A percentile compares a stretch with the other conserved stretches of the same genome.
Evolutionary conservation across 2,797 vertebrate species (phyloP).

Genomic region (Graptemys geographica): DNA sequence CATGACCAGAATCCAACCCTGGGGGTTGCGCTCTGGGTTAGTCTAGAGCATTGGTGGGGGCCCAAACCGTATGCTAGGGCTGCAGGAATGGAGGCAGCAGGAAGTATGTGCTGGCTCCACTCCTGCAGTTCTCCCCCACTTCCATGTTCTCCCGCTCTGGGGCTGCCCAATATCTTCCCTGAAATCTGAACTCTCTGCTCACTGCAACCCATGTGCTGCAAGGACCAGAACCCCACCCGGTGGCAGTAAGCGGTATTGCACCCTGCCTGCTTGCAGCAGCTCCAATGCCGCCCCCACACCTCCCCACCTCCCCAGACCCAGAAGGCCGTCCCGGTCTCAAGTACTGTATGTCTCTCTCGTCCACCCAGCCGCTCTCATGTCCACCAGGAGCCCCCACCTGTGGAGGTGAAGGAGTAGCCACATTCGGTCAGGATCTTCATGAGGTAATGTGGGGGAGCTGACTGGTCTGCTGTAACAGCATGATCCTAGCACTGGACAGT

Average conservation of each 20-base stretch:
- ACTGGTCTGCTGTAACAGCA: too few relatives aligned
- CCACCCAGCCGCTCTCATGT: too few relatives aligned
- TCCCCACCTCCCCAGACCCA: not conserved
- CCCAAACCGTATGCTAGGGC: not conserved
- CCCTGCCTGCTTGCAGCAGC: not conserved
- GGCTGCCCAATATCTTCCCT: not conserved
- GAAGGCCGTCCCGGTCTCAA: not conserved
- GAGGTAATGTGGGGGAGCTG: conserved; percentile 80
- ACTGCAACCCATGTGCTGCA: not conserved
- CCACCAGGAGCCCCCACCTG: conserved; percentile 55
- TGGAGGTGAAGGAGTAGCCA: conserved; percentile 84
- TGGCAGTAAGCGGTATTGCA: not conserved
- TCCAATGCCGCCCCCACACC: too few relatives aligned
- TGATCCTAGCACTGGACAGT: too few relatives aligned
- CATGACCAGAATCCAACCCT: not conserved
- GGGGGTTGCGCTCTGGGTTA: not conserved
- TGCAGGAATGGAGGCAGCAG: not conserved
- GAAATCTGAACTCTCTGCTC: not conserved
- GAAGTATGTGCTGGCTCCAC: too few relatives aligned
- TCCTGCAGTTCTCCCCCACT: too few relatives aligned
- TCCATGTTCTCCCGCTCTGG: not conserved
- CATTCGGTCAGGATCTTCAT: conserved; percentile 84
- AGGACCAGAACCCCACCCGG: not conserved
- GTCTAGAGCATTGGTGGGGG: not conserved
- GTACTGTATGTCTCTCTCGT: too few relatives aligned